A percentile compares a stretch with the other conserved stretches of the same genome.
Evolutionary conservation across 2,113 vertebrate species (phyloP).

Genomic region (Rhipidura dahli): DNA sequence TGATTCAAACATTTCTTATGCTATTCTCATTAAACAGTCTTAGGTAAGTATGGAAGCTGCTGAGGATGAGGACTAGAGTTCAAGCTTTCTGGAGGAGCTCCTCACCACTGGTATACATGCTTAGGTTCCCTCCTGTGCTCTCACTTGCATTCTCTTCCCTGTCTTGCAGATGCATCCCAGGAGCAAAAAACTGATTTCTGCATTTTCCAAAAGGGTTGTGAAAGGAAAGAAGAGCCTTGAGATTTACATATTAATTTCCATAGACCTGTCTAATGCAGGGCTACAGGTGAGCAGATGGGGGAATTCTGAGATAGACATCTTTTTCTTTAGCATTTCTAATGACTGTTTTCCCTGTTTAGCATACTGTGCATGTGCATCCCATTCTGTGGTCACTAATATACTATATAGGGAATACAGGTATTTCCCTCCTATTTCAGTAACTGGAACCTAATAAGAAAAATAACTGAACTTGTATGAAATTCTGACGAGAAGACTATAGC

Average conservation of each 20-base stretch:
- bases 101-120: not conserved
- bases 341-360: not conserved
- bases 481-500: not conserved
- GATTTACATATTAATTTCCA: not conserved
- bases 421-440: not conserved
- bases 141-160: not conserved
- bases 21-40: not conserved
- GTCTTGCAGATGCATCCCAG: not conserved
- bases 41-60: not conserved
- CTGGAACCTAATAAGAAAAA: not conserved
- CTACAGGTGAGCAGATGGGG: not conserved
- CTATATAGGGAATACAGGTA: not conserved
- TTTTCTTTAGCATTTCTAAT: not conserved
- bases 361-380: not conserved
- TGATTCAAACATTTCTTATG: not conserved
- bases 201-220: not conserved
- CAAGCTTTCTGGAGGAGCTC: not conserved
- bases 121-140: not conserved
- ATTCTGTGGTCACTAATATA: not conserved
- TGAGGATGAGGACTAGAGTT: not conserved
- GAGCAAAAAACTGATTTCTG: not conserved
- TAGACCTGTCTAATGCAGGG: not conserved
- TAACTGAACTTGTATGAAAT: not conserved
- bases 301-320: not conserved
- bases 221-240: not conserved